Base-by-base conservation (phyloP, 2,113 vertebrate genomes). In the Carassius gibelio region DNA sequence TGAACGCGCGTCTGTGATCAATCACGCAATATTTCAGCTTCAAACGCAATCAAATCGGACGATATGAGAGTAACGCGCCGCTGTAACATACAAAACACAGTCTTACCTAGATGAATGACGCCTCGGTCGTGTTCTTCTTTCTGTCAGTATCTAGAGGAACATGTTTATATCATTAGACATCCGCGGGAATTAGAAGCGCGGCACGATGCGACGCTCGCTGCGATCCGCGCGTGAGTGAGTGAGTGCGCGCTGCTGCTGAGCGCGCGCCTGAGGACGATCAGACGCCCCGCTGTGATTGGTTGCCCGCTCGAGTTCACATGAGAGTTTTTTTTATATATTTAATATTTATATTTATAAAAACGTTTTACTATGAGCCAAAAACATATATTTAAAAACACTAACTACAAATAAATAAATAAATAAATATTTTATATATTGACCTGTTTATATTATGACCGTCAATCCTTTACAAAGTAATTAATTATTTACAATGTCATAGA, bases 161-260 rank as follows among this genome's bases (percentile, higher is more conserved):
- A 11, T 72, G 81, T 82, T 59, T 17, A 38, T 36, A 15, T n/a
- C 0, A 42, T 38, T 1, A 59, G 19, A 36, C 5, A 17, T 17
- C 30, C 19, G 21, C 13, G 19, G 21, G 64, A 59, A 17, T 19
- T 19, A 79, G 7, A 57, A 9, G 1, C 36, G 17, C 26, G 42
- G 8, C 17, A 23, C n/a, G n/a, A 82, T n/a, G 30, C 80, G 15
- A 71, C 80, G 19, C 64, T 71, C 19, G 64, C 80, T 82, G 79
- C 8, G 38, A 81, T 66, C 61, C 23, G 42, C 79, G 78, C 23
- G 42, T 34, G 61, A 69, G 11, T 68, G 38, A 30, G 30, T 30
- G 30, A 30, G 30, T 30, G 30, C 30, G 30, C 30, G 30, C 30
- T 30, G 30, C 30, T 30, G 45, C 15, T 14, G 61, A 26, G 36